Evolutionary conservation across 2,797 vertebrate genomes (phyloP).

Genomic region (Anisognathus igniventris): DNA sequence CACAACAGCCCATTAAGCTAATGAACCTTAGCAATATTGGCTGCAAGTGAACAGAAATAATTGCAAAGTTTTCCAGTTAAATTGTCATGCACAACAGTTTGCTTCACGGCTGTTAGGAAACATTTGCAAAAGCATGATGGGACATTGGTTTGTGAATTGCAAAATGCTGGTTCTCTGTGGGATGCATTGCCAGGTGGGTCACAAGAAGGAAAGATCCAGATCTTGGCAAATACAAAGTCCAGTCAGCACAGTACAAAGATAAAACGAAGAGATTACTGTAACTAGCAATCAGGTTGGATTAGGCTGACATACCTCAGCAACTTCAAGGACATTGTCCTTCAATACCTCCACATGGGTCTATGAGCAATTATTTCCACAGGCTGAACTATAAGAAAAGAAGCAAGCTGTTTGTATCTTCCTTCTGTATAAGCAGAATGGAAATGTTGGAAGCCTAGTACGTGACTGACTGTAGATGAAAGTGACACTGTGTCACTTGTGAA

Average conservation of each 20-base stretch:
- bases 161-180: neutral
- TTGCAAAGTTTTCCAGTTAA: constrained; percentile 37
- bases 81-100: neutral
- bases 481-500: neutral
- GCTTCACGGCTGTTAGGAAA: neutral
- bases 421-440: neutral
- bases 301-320: neutral
- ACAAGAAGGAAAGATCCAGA: neutral
- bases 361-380: neutral
- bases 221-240: neutral
- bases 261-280: neutral
- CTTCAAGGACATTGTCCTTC: neutral
- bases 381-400: neutral
- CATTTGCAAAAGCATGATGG: neutral
- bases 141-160: neutral
- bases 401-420: neutral
- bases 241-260: neutral
- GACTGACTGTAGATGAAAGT: neutral
- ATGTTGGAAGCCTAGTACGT: neutral
- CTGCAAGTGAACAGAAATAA: constrained; percentile 26
- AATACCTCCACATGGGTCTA: neutral
- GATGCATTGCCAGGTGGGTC: neutral
- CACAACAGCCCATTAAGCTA: constrained; percentile 12
- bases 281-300: neutral
- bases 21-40: neutral